A percentile compares a stretch with the other conserved stretches of the same genome.
These are phyloP conservation scores for Camptogramma bilineatum DNA, from an alignment of 2,888 invertebrate genomes.

Conservation along the genomic window DNA sequence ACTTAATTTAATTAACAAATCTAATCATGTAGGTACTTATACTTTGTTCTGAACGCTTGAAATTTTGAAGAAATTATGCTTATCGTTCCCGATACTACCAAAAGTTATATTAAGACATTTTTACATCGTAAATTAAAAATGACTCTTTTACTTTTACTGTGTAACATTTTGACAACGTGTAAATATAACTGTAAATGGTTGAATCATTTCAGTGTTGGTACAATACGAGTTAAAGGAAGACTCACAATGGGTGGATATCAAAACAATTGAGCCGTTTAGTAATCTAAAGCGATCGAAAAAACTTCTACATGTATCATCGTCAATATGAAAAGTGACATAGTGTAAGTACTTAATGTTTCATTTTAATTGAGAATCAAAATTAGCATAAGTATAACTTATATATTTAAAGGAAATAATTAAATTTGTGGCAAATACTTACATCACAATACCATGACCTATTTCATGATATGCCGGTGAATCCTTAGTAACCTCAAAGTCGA, in stretches of 20 bases:
- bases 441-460: slow-evolving; percentile 53
- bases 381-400: background rate
- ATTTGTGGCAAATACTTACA: slow-evolving; percentile 48
- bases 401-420: slow-evolving; percentile 10
- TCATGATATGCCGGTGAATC: slow-evolving; percentile 30
- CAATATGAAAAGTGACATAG: slow-evolving; percentile 7
- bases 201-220: slow-evolving; percentile 24
- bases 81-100: background rate
- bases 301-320: slow-evolving; percentile 3
- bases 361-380: background rate
- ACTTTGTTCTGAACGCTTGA: too few species aligned
- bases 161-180: slow-evolving; percentile 9
- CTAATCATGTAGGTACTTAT: background rate
- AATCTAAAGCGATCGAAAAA: slow-evolving; percentile 13
- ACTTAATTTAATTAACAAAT: background rate
- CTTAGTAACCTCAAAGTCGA: slow-evolving; percentile 53
- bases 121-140: background rate
- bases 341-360: background rate
- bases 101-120: background rate
- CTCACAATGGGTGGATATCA: slow-evolving; percentile 41
- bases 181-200: slow-evolving; percentile 16
- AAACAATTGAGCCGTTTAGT: slow-evolving; percentile 38
- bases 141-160: background rate
- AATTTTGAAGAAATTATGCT: background rate
- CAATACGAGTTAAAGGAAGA: slow-evolving; percentile 33